Percentiles rank a stretch among this genome's conserved stretches.
Conservation (phyloP, 1,140 invertebrate genomes). For the Battus philenor region DNA sequence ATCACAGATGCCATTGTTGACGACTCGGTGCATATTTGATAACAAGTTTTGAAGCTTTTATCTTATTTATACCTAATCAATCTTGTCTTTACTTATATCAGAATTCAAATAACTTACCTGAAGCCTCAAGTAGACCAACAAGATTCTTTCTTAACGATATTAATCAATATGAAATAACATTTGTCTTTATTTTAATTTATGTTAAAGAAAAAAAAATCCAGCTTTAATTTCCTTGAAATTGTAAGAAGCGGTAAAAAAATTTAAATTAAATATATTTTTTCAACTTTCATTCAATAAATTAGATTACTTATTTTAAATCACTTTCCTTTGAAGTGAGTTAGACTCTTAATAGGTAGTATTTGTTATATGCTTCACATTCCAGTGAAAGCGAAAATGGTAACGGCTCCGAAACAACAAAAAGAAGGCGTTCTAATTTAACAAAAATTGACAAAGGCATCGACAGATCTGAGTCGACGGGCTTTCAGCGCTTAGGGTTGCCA, state of each 20-base stretch:
- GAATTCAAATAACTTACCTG: not conserved
- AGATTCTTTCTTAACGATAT: no score
- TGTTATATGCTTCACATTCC: constrained; percentile 29
- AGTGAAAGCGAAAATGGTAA: constrained; percentile 52
- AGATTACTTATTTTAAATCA: constrained; percentile 17
- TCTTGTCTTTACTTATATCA: not conserved
- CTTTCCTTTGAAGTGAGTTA: constrained; percentile 15
- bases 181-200: no score
- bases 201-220: no score
- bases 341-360: constrained; percentile 21
- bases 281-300: constrained; percentile 10
- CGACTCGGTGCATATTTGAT: constrained; percentile 1
- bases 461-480: constrained; percentile 7
- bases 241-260: no score
- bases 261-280: no score
- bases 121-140: no score
- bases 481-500: constrained; percentile 10
- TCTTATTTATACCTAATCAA: not conserved
- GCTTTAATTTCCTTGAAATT: no score
- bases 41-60: not conserved
- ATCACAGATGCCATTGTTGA: constrained; percentile 3
- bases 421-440: constrained; percentile 7
- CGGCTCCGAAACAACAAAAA: constrained; percentile 36
- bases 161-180: no score
- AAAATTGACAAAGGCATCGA: constrained; percentile 14